phyloP scores from a whole-genome alignment of 1,140 invertebrate species.

The Adelges cooleyi region DNA sequence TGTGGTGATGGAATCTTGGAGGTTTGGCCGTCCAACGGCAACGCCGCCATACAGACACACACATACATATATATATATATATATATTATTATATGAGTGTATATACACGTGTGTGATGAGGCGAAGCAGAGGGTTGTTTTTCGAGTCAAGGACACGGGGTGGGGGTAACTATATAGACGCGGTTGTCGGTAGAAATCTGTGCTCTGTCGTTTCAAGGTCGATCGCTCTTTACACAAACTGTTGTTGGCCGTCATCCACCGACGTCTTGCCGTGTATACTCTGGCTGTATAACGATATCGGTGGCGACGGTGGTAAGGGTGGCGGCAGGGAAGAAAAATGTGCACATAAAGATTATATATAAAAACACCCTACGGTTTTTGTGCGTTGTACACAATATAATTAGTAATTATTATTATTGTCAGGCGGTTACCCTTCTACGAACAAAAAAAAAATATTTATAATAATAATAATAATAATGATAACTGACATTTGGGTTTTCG shows the following conservation, averaged over 20 bases:
- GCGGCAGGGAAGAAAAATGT: conserved; percentile 12
- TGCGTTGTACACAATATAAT: background rate
- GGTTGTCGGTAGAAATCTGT: background rate
- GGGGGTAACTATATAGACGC: background rate
- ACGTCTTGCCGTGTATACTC: background rate
- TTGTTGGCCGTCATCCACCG: too few relatives aligned
- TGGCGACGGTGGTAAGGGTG: background rate
- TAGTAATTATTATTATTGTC: conserved; percentile 20
- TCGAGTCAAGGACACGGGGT: background rate
- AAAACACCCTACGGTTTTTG: too few relatives aligned
- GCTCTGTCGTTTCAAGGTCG: conserved; percentile 25
- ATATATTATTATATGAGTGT: too few relatives aligned
- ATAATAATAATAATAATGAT: background rate
- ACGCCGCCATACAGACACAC: background rate
- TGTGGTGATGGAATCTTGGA: conserved; percentile 11
- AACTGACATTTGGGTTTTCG: conserved; percentile 8
- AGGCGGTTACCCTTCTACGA: background rate
- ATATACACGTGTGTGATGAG: background rate
- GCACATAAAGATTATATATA: background rate
- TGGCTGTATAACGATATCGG: too few relatives aligned
- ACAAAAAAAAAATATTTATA: too few relatives aligned
- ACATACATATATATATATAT: background rate
- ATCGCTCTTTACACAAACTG: background rate
- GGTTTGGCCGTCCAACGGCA: conserved; percentile 5
- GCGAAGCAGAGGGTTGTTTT: conserved; percentile 9